Percentiles rank a stretch among this genome's conserved stretches.
Evolutionary conservation across 2,797 vertebrate genomes (phyloP).

Genomic region (Syngnathus acus): DNA sequence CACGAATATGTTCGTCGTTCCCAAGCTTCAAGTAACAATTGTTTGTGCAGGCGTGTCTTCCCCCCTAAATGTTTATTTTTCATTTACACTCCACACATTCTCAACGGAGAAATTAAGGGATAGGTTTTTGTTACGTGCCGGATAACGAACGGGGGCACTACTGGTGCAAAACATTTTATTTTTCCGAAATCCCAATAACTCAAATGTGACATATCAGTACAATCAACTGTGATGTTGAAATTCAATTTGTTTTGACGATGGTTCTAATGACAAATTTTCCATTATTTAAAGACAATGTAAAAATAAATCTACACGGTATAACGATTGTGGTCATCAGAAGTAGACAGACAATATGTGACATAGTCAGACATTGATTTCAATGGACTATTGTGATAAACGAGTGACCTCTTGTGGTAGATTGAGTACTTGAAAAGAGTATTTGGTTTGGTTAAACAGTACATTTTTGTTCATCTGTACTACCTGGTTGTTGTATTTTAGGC

Average conservation of each 20-base stretch:
- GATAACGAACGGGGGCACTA: too few relatives aligned
- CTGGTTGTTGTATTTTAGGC: neutral
- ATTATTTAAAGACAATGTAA: neutral
- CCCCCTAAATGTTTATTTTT: too few relatives aligned
- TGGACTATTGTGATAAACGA: neutral
- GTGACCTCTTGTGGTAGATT: neutral
- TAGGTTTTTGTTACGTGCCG: too few relatives aligned
- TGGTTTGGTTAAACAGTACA: too few relatives aligned
- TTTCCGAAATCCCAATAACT: too few relatives aligned
- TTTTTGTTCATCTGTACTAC: neutral
- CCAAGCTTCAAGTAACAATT: neutral
- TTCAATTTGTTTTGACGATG: neutral
- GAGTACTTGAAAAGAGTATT: neutral
- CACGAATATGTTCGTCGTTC: neutral
- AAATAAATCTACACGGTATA: neutral
- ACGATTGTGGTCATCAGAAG: neutral
- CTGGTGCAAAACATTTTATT: neutral
- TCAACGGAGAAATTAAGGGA: too few relatives aligned
- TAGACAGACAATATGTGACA: neutral
- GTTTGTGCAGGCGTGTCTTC: neutral
- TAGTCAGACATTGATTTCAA: neutral
- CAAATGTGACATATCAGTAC: too few relatives aligned
- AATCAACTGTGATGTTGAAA: neutral
- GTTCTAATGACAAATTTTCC: neutral
- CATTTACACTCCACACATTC: too few relatives aligned